These are phyloP conservation scores for Ephialtes manifestator DNA, from an alignment of 2,888 invertebrate genomes.

Conservation along the genomic window DNA sequence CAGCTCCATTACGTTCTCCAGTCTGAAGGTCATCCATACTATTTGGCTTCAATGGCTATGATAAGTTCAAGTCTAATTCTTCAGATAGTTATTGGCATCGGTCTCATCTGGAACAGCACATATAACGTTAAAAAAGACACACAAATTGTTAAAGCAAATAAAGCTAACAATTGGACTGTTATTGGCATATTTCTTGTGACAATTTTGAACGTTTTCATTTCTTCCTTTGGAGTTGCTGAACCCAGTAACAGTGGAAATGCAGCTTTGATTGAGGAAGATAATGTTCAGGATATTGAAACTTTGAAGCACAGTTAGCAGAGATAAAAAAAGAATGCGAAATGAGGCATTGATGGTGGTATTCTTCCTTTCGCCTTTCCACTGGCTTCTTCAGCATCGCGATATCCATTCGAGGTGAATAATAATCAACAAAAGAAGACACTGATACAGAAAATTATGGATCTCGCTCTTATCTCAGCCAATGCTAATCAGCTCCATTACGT, in stretches of 20 bases:
- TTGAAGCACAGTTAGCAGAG: constrained; percentile 11
- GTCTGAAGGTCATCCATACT: constrained; percentile 92
- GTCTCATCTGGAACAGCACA: constrained; percentile 93
- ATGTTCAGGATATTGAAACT: background rate
- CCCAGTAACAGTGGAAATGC: constrained; percentile 14
- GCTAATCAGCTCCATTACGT: constrained; percentile 96
- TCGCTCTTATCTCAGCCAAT: constrained; percentile 95
- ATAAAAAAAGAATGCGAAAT: too few relatives aligned
- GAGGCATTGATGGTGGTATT: constrained; percentile 90
- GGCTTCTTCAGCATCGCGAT: constrained; percentile 38
- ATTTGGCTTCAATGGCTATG: constrained; percentile 91
- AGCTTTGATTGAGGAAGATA: constrained; percentile 7
- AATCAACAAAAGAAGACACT: constrained; percentile 96
- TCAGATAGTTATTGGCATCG: constrained; percentile 93
- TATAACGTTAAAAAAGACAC: constrained; percentile 92
- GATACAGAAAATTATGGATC: constrained; percentile 97
- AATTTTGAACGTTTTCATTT: constrained; percentile 95
- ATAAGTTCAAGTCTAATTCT: constrained; percentile 92
- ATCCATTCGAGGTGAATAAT: constrained; percentile 91
- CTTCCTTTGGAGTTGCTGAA: constrained; percentile 93
- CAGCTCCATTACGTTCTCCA: constrained; percentile 95
- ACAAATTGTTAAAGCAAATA: constrained; percentile 92
- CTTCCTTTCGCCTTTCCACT: constrained; percentile 76
- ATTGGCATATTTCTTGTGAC: constrained; percentile 95
- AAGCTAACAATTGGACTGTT: constrained; percentile 94